Percentiles rank a stretch among this genome's conserved stretches.
Conservation (phyloP, 2,888 invertebrate species). For the Nephrocerus scutellatus region DNA sequence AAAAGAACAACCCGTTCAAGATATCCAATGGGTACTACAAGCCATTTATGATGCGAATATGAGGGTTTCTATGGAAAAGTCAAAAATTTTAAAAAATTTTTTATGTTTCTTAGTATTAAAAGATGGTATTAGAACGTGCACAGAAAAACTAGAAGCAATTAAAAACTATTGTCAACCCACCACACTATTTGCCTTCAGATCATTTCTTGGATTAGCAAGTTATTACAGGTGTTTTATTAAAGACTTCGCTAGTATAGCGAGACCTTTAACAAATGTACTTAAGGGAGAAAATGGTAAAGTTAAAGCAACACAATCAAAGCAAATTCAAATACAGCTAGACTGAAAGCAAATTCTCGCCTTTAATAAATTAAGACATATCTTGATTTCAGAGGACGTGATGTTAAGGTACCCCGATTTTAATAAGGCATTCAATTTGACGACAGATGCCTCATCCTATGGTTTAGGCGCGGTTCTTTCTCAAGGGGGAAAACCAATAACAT, state of each 20-base stretch:
- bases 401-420: conserved; percentile 15
- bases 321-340: conserved; percentile 7
- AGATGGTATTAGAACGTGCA: too few relatives aligned
- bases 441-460: conserved; percentile 29
- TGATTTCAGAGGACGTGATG: conserved; percentile 12
- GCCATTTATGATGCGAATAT: too few relatives aligned
- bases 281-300: conserved; percentile 12
- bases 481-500: conserved; percentile 27
- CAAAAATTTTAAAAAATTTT: too few relatives aligned
- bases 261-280: conserved; percentile 10
- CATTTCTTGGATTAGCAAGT: too few relatives aligned
- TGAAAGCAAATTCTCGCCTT: conserved; percentile 12
- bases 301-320: conserved; percentile 3
- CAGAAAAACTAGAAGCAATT: too few relatives aligned
- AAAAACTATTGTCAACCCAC: too few relatives aligned
- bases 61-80: too few relatives aligned
- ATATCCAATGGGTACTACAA: too few relatives aligned
- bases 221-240: too few relatives aligned
- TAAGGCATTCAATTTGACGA: conserved; percentile 22
- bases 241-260: conserved; percentile 10
- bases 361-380: conserved; percentile 9
- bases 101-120: too few relatives aligned
- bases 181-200: too few relatives aligned
- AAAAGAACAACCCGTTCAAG: too few relatives aligned
- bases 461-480: conserved; percentile 31